These are phyloP conservation scores for Atlantisia rogersi DNA, from an alignment of 2,113 vertebrate species.

Conservation along the genomic window DNA sequence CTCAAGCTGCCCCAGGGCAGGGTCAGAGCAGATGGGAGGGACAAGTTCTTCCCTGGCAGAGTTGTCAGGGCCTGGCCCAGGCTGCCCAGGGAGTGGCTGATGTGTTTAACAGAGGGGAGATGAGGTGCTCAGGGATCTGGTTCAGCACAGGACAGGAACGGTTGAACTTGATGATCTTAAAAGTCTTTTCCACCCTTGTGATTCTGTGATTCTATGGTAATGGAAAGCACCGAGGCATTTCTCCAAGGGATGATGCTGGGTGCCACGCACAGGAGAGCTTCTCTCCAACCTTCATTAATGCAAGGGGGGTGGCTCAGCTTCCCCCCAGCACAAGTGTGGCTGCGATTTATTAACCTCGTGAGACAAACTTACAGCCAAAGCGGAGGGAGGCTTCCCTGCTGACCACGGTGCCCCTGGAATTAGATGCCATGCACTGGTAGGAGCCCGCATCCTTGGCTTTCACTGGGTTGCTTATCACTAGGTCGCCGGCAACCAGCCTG, in stretches of 20 bases:
- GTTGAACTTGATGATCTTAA: too few species aligned
- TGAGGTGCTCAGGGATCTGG: too few species aligned
- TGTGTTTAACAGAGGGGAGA: too few species aligned
- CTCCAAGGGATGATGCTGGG: background rate
- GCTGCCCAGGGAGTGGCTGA: too few species aligned
- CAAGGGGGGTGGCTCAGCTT: background rate
- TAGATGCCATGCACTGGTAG: conserved; percentile 94
- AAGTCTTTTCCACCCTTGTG: too few species aligned
- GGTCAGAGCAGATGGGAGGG: too few species aligned
- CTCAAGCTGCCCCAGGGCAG: too few species aligned
- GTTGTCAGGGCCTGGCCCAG: too few species aligned
- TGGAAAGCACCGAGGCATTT: background rate
- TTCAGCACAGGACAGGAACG: too few species aligned
- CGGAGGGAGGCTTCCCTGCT: conserved; percentile 91
- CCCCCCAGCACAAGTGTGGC: background rate
- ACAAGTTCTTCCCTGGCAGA: too few species aligned
- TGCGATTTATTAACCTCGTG: background rate
- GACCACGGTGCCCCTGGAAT: conserved; percentile 89
- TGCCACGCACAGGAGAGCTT: background rate
- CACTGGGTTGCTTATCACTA: conserved; percentile 88
- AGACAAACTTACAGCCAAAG: conserved; percentile 91
- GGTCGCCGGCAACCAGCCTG: conserved; percentile 88
- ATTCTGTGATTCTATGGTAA: background rate
- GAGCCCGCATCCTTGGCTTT: conserved; percentile 85
- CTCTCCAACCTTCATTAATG: background rate